Conservation (phyloP, 2,888 invertebrate genomes). For the Fragum fragum region DNA sequence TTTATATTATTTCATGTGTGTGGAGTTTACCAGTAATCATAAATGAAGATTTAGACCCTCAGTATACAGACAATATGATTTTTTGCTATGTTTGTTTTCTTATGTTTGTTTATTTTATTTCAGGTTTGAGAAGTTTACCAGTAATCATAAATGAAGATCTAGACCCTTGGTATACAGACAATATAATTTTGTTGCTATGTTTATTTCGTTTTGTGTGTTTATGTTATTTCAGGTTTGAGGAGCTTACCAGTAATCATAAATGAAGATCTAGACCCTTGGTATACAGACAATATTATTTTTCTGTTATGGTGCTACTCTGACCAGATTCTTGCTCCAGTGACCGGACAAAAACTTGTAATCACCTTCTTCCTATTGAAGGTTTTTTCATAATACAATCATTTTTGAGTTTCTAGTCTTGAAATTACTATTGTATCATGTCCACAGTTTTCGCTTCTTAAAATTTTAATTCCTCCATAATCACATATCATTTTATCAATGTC, state of each 20-base stretch:
- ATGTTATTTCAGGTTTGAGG: conserved; percentile 1
- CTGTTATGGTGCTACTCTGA: conserved; percentile 57
- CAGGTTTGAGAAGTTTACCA: conserved; percentile 6
- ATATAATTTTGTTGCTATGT: no score
- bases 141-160: conserved; percentile 14
- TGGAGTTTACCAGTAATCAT: background rate
- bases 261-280: conserved; percentile 40
- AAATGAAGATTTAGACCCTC: conserved; percentile 18
- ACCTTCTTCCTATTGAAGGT: no score
- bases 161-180: conserved; percentile 56
- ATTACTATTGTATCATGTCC: no score
- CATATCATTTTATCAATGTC: no score
- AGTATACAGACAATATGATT: conserved; percentile 58
- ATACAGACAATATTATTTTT: conserved; percentile 53
- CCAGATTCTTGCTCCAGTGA: conserved; percentile 38
- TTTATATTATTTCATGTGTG: background rate
- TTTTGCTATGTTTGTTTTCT: no score
- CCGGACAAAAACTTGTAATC: conserved; percentile 51
- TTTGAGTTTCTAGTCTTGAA: no score
- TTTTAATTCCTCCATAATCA: no score
- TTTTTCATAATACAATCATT: no score
- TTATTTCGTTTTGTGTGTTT: no score
- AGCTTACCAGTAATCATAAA: conserved; percentile 14
- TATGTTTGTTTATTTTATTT: no score
- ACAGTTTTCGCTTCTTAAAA: no score